phyloP scores from a whole-genome alignment of 2,797 vertebrate species.

The Pitangus sulphuratus region DNA sequence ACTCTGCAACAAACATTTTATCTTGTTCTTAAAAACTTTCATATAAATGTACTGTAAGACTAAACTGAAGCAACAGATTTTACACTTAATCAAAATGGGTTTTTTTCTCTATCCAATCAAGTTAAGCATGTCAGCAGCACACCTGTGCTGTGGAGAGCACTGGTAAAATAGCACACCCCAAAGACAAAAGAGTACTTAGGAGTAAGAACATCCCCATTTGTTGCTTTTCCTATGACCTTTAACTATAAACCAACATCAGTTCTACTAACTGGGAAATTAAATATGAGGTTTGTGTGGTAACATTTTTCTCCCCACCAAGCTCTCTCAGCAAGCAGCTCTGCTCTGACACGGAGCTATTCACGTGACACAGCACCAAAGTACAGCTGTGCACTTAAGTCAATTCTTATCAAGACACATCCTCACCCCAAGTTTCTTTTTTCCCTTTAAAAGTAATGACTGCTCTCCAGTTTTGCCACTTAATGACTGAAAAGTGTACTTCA shows the following conservation, averaged over 20 bases:
- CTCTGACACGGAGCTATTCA: slow-evolving; percentile 35
- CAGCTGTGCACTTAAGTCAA: slow-evolving; percentile 60
- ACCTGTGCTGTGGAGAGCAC: slow-evolving; percentile 1
- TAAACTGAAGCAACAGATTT: slow-evolving; percentile 65
- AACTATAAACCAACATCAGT: background rate
- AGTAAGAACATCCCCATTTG: background rate
- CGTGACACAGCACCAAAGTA: slow-evolving; percentile 67
- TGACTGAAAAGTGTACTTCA: slow-evolving; percentile 1
- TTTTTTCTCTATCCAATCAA: slow-evolving; percentile 31
- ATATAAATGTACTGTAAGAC: slow-evolving; percentile 62
- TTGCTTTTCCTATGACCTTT: background rate
- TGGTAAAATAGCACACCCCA: background rate
- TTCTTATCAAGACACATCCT: background rate
- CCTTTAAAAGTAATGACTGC: background rate
- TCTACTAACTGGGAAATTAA: background rate
- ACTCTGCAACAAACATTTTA: slow-evolving; percentile 80
- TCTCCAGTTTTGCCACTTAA: background rate
- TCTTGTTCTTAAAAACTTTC: slow-evolving; percentile 71
- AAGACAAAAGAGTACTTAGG: background rate
- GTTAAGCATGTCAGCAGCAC: background rate
- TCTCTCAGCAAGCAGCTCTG: background rate
- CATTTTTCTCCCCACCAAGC: background rate
- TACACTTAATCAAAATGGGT: slow-evolving; percentile 64
- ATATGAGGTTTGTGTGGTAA: background rate
- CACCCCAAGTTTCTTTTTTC: background rate